Evolutionary conservation across 2,888 invertebrate species (phyloP).

Genomic region (Lithophane semibrunnea): DNA sequence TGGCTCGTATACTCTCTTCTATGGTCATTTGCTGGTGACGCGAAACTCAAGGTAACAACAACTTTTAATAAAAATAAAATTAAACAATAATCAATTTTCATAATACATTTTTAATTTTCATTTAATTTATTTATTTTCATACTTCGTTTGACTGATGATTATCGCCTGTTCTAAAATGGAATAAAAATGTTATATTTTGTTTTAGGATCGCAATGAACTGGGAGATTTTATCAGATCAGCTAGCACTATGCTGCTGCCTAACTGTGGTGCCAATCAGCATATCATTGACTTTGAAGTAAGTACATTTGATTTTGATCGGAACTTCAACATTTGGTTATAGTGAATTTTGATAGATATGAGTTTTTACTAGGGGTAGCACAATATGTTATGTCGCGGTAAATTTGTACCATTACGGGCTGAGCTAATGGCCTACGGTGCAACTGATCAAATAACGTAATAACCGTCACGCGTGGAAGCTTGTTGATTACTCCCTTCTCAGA

Average conservation of each 20-base stretch:
- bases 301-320: neutral
- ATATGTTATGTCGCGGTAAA: neutral
- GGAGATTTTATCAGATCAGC: slow-evolving; percentile 99
- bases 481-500: no score
- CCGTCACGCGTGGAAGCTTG: no score
- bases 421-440: neutral
- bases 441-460: neutral
- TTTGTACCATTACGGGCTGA: neutral
- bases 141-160: neutral
- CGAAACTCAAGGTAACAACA: slow-evolving; percentile 95
- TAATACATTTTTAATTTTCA: no score
- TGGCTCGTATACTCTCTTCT: slow-evolving; percentile 97
- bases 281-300: slow-evolving; percentile 98
- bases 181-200: slow-evolving; percentile 18
- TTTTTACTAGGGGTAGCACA: no score
- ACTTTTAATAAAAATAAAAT: neutral
- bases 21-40: slow-evolving; percentile 99
- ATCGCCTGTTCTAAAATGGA: neutral
- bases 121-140: no score
- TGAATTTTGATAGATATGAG: neutral
- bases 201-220: slow-evolving; percentile 94
- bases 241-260: slow-evolving; percentile 97
- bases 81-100: neutral
- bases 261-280: slow-evolving; percentile 94
- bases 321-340: neutral